Base-by-base conservation (phyloP, 2,797 vertebrate genomes). In the Coregonus suidteri region DNA sequence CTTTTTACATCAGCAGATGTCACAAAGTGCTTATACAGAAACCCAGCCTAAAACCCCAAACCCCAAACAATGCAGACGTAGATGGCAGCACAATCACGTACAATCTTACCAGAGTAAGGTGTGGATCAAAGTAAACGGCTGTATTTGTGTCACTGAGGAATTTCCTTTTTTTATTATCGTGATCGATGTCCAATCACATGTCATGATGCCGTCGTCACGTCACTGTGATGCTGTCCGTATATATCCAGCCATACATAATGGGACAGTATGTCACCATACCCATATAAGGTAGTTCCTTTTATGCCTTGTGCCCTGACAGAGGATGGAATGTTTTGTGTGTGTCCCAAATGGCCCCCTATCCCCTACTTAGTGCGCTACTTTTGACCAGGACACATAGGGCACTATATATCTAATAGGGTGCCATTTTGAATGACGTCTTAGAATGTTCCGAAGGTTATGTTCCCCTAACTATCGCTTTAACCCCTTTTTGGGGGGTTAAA, bases 131-230 rank as follows among this genome's bases (percentile, higher is more conserved):
- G 9, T 47, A 62, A 62, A 62, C 7, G 0, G 0, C 25, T 18
- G 15, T 51, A 16, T 51, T n/a, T 25, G 1, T 47, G 34, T 53
- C 56, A 74, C 25, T 88, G 81, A 87, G 87, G 87, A 91, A 90
- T 89, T 83, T 41, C 75, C 84, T 77, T 81, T 77, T 77, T 92
- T 92, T 89, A 91, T 89, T 91, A 75, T 82, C 56, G 79, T 81
- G 54, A 41, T 41, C 6, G 6, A 53, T 86, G 73, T 76, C 86
- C 86, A 89, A 71, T 56, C 54, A 25, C 25, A 25, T 25, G 25
- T 25, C 25, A 25, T 25, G 25, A 25, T 25, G 25, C 25, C 25
- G 25, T 25, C 25, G 25, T 25, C 25, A 0, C 25, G 25, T 25
- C 25, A 62, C 79, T 88, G 87, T 82, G 86, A 83, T 41, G 71